These are phyloP conservation scores for Stomorhina lunata DNA, from an alignment of 2,888 invertebrate genomes.

Conservation along the genomic window DNA sequence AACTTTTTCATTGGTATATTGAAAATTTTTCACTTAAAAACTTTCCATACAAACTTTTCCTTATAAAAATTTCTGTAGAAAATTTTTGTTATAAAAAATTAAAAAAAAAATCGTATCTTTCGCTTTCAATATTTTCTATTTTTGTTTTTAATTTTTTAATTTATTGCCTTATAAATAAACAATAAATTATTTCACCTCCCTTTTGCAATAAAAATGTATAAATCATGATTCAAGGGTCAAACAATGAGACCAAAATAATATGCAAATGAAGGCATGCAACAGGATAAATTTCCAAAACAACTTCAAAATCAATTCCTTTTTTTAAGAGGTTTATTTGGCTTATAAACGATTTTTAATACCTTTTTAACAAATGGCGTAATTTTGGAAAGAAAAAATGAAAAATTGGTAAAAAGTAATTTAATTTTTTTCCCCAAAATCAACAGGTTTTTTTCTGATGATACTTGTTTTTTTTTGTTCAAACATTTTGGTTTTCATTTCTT, in stretches of 20 bases:
- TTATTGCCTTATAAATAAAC: too few relatives aligned
- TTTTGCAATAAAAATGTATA: too few relatives aligned
- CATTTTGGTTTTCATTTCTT: conserved; percentile 35
- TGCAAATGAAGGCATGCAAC: conserved; percentile 54
- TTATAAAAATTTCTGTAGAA: too few relatives aligned
- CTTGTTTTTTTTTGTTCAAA: neutral
- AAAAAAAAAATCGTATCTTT: too few relatives aligned
- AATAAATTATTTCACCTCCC: too few relatives aligned
- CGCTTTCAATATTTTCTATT: too few relatives aligned
- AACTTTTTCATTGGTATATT: too few relatives aligned
- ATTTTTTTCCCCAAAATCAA: conserved; percentile 60
- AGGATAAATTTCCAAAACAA: conserved; percentile 22
- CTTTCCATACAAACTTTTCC: too few relatives aligned
- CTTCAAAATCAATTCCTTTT: conserved; percentile 39
- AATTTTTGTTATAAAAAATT: too few relatives aligned
- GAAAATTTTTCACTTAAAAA: too few relatives aligned
- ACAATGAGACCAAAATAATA: conserved; percentile 38
- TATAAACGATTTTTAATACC: conserved; percentile 47
- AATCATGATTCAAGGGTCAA: conserved; percentile 59
- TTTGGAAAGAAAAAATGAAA: neutral
- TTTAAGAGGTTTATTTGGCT: conserved; percentile 1
- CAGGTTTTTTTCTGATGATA: conserved; percentile 59
- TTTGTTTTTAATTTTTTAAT: too few relatives aligned
- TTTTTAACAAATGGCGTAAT: conserved; percentile 45
- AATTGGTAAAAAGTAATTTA: conserved; percentile 46